These are phyloP conservation scores for Tachina fera DNA, from an alignment of 2,888 invertebrate genomes.

Conservation along the genomic window DNA sequence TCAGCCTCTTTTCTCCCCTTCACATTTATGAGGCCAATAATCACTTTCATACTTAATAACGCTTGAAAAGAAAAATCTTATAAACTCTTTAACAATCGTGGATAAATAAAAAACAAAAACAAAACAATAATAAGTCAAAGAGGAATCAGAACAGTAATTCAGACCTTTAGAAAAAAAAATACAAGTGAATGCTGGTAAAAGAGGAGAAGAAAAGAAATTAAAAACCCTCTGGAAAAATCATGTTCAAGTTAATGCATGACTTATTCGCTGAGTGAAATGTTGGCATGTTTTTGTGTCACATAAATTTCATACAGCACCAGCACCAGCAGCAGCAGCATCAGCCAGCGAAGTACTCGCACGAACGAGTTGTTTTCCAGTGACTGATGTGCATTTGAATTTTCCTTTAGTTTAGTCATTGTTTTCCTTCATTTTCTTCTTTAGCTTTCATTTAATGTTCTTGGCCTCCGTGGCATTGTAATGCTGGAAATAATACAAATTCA, in stretches of 20 bases:
- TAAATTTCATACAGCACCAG: slow-evolving; percentile 48
- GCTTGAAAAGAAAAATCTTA: slow-evolving; percentile 65
- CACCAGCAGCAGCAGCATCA: slow-evolving; percentile 24
- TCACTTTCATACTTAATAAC: slow-evolving; percentile 71
- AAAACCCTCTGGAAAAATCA: slow-evolving; percentile 72
- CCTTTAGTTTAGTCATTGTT: slow-evolving; percentile 41
- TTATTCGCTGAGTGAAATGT: slow-evolving; percentile 78
- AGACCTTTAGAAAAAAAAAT: slow-evolving; percentile 24
- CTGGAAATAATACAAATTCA: slow-evolving; percentile 11
- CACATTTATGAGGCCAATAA: slow-evolving; percentile 67
- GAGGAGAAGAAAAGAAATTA: slow-evolving; percentile 51
- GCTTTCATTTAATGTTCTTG: slow-evolving; percentile 21
- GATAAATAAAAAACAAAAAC: not conserved
- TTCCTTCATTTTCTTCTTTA: slow-evolving; percentile 18
- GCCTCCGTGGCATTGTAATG: slow-evolving; percentile 38
- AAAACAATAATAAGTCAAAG: slow-evolving; percentile 31
- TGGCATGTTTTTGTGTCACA: slow-evolving; percentile 71
- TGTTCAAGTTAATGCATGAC: slow-evolving; percentile 78
- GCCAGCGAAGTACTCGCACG: slow-evolving; percentile 24
- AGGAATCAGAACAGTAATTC: slow-evolving; percentile 37
- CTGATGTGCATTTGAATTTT: slow-evolving; percentile 63
- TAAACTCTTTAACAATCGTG: slow-evolving; percentile 58
- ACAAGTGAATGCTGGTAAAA: slow-evolving; percentile 2
- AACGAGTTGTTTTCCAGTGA: slow-evolving; percentile 48
- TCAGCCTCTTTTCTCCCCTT: slow-evolving; percentile 6